These are phyloP conservation scores for Microcebus ravelobensis DNA, from an alignment of 2,113 vertebrate species.

Conservation along the genomic window DNA sequence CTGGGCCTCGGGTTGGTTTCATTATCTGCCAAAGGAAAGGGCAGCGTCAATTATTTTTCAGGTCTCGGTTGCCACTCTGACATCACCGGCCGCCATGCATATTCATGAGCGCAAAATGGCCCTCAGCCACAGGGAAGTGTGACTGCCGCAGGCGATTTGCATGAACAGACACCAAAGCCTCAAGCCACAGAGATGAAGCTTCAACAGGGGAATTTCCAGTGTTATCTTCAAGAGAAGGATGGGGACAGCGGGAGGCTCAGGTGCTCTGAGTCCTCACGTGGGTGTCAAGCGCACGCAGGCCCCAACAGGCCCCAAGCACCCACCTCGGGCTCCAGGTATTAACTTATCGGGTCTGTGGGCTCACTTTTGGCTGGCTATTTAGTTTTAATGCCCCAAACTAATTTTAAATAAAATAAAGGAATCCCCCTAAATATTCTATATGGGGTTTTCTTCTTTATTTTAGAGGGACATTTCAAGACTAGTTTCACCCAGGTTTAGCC, in stretches of 20 bases:
- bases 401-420: constrained; percentile 88
- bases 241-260: too few species aligned
- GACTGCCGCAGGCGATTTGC: constrained; percentile 34
- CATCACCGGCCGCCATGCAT: constrained; percentile 11
- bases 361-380: constrained; percentile 48
- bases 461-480: constrained; percentile 87
- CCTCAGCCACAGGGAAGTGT: neutral
- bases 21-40: neutral
- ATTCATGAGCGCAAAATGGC: constrained; percentile 30
- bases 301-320: neutral
- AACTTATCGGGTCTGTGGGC: constrained; percentile 43
- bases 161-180: constrained; percentile 43
- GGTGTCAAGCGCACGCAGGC: neutral
- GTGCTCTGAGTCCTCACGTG: neutral
- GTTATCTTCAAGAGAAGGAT: neutral
- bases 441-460: constrained; percentile 79
- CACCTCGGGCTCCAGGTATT: constrained; percentile 23
- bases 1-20: neutral
- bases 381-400: constrained; percentile 79
- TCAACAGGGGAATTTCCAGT: neutral
- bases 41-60: neutral
- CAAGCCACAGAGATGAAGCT: neutral
- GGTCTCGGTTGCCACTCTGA: neutral
- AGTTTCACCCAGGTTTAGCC: constrained; percentile 90
- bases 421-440: constrained; percentile 83